Evolutionary conservation across 2,888 invertebrate species (phyloP).

Genomic region (Aquatica leii): DNA sequence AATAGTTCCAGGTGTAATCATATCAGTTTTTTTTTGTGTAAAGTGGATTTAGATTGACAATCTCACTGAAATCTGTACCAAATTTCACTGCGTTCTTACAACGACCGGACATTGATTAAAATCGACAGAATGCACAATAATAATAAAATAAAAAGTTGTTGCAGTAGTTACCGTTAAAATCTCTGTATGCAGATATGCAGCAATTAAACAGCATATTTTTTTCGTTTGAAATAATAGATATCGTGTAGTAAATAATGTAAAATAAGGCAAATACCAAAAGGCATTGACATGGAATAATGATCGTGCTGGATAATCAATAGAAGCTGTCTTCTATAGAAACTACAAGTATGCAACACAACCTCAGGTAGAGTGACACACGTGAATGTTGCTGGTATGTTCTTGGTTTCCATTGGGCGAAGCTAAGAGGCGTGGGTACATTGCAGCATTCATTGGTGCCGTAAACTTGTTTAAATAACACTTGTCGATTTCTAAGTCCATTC

Average conservation of each 20-base stretch:
- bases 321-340: conserved; percentile 33
- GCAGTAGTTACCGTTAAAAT: background rate
- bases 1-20: too few relatives aligned
- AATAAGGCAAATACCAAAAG: conserved; percentile 33
- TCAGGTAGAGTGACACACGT: conserved; percentile 43
- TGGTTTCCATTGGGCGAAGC: conserved; percentile 49
- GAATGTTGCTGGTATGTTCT: conserved; percentile 38
- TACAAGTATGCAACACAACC: conserved; percentile 35
- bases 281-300: conserved; percentile 44
- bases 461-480: conserved; percentile 36
- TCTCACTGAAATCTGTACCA: too few relatives aligned
- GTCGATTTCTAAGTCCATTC: conserved; percentile 38
- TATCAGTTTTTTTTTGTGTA: too few relatives aligned
- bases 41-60: too few relatives aligned
- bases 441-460: conserved; percentile 42
- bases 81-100: too few relatives aligned
- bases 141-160: too few relatives aligned
- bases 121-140: too few relatives aligned
- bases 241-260: conserved; percentile 21
- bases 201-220: conserved; percentile 26
- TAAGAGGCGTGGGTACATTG: conserved; percentile 49
- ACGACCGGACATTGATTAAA: too few relatives aligned
- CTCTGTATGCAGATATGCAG: conserved; percentile 13
- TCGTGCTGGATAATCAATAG: conserved; percentile 43
- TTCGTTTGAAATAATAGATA: conserved; percentile 19